These are phyloP conservation scores for Pseudomyrmex sp. DNA, from an alignment of 1,140 invertebrate species.

Conservation along the genomic window DNA sequence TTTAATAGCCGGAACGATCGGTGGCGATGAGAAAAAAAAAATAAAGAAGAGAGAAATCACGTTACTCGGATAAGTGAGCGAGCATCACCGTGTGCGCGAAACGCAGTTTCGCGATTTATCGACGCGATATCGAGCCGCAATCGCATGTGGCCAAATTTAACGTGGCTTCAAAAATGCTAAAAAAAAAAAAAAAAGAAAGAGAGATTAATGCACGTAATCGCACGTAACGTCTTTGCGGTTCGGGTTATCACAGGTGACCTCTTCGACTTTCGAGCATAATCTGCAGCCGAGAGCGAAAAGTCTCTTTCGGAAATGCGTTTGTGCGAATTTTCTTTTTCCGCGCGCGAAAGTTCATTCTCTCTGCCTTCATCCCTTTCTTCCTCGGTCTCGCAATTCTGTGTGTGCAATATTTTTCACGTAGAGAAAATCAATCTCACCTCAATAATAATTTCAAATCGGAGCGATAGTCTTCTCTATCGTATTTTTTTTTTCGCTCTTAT, in stretches of 20 bases:
- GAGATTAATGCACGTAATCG: background rate
- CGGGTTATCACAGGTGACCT: slow-evolving; percentile 73
- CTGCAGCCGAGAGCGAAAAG: slow-evolving; percentile 44
- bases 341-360: background rate
- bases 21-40: slow-evolving; percentile 22
- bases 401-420: background rate
- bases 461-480: background rate
- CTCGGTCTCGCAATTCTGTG: background rate
- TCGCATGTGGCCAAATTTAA: background rate
- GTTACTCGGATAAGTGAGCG: background rate
- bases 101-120: background rate
- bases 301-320: slow-evolving; percentile 68
- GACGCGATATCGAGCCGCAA: background rate
- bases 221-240: slow-evolving; percentile 51
- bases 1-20: slow-evolving; percentile 57
- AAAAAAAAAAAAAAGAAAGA: slow-evolving; percentile 24
- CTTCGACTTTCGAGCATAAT: slow-evolving; percentile 39
- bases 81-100: background rate
- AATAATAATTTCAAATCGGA: background rate
- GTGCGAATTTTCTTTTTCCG: slow-evolving; percentile 53
- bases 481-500: background rate
- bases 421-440: background rate
- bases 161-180: background rate
- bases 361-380: background rate
- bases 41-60: background rate